Conservation (phyloP, 2,113 vertebrate species). For the Aleadryas rufinucha region DNA sequence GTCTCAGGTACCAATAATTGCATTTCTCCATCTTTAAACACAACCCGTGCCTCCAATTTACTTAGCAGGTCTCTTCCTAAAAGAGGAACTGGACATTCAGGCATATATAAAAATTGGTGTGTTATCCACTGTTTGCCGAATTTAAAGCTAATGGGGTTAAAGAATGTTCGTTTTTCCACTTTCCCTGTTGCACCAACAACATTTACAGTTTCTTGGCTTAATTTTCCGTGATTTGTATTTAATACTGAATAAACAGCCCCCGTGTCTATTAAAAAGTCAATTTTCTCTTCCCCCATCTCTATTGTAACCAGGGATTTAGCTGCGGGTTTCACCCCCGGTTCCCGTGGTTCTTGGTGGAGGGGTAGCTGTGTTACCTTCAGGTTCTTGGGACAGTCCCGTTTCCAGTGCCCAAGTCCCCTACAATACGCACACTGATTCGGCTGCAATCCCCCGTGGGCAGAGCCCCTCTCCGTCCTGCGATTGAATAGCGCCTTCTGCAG, state of each 20-base stretch:
- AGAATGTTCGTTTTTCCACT: not conserved
- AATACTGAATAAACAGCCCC: not conserved
- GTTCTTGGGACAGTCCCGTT: not conserved
- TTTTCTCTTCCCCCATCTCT: not conserved
- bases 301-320: not conserved
- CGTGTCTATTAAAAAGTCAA: not conserved
- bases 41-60: not conserved
- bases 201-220: not conserved
- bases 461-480: not conserved
- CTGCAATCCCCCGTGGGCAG: not conserved
- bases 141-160: not conserved
- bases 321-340: not conserved
- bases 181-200: not conserved
- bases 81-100: not conserved
- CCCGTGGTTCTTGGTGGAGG: not conserved
- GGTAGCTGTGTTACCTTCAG: not conserved
- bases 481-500: not conserved
- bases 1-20: not conserved
- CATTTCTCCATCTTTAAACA: not conserved
- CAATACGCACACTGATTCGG: not conserved
- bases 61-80: not conserved
- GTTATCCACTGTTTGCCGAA: accelerated
- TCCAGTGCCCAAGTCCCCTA: accelerated
- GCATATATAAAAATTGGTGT: not conserved
- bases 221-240: not conserved